These are phyloP conservation scores for Chaetogeoica ovagalla DNA, from an alignment of 2,888 invertebrate species.

Conservation along the genomic window DNA sequence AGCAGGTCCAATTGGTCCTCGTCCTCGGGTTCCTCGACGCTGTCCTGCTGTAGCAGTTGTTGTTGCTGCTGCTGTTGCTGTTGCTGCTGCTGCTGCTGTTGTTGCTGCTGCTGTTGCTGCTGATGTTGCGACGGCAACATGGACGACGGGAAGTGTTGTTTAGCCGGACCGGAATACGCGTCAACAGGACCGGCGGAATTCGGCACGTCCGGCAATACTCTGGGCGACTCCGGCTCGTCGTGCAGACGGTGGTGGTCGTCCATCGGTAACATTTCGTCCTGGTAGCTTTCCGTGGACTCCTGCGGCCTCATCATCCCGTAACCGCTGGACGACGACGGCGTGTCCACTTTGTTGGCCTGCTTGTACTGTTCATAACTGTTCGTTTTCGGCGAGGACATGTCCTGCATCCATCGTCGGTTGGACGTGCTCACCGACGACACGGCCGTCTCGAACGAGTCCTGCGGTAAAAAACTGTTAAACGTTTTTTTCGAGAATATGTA, in stretches of 20 bases:
- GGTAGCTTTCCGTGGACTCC: conserved; percentile 63
- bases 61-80: conserved; percentile 58
- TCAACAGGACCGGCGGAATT: conserved; percentile 7
- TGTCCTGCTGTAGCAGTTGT: conserved; percentile 58
- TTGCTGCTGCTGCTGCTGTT: neutral
- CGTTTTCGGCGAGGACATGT: neutral
- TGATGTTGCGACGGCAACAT: conserved; percentile 56
- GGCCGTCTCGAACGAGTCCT: conserved; percentile 64
- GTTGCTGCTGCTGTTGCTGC: conserved; percentile 59
- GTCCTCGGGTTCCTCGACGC: conserved; percentile 43
- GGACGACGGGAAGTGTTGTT: conserved; percentile 13
- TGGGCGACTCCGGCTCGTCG: conserved; percentile 33
- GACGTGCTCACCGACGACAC: conserved; percentile 62
- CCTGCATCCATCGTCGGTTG: conserved; percentile 49
- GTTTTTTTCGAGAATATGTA: too few relatives aligned
- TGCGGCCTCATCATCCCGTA: conserved; percentile 58
- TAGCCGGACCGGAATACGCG: conserved; percentile 16
- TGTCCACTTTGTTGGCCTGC: conserved; percentile 7
- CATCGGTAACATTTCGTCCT: conserved; percentile 58
- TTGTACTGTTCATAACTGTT: conserved; percentile 43
- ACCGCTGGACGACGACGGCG: neutral
- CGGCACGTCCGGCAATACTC: conserved; percentile 38
- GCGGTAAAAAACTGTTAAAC: neutral
- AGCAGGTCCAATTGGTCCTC: conserved; percentile 39
- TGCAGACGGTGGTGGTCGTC: neutral